These are phyloP conservation scores for Cirrhinus molitorella DNA, from an alignment of 2,797 vertebrate genomes.

Conservation along the genomic window DNA sequence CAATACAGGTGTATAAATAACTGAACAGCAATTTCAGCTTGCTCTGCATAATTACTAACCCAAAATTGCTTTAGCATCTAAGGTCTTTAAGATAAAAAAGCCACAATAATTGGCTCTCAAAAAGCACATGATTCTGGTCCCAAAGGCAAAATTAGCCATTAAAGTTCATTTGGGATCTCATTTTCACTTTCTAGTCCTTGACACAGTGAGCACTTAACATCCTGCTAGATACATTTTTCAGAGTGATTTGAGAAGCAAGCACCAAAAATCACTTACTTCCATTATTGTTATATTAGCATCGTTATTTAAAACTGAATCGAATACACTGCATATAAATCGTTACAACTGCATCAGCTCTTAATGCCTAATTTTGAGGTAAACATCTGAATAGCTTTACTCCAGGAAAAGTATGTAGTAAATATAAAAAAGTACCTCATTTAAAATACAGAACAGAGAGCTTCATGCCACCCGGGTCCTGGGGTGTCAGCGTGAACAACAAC, in stretches of 20 bases:
- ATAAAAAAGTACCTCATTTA: conserved; percentile 20
- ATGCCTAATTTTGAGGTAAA: conserved; percentile 10
- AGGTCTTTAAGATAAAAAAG: conserved; percentile 28
- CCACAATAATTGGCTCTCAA: conserved; percentile 7
- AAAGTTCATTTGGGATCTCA: conserved; percentile 29
- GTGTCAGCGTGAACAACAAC: conserved; percentile 35
- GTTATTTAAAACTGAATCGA: neutral
- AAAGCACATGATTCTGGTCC: conserved; percentile 13
- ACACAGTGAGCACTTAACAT: conserved; percentile 2
- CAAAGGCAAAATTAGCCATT: conserved; percentile 35
- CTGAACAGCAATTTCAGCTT: neutral
- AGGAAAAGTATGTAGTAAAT: neutral
- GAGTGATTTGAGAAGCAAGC: conserved; percentile 4
- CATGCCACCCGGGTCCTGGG: conserved; percentile 6
- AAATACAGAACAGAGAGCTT: conserved; percentile 31
- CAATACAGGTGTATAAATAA: conserved; percentile 14
- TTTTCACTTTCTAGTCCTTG: conserved; percentile 10
- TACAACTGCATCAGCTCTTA: neutral
- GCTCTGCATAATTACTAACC: conserved; percentile 25
- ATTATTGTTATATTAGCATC: conserved; percentile 13
- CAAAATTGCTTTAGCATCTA: conserved; percentile 31
- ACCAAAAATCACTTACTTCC: neutral
- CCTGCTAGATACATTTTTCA: conserved; percentile 3
- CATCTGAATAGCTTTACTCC: neutral
- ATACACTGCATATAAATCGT: neutral